Evolutionary conservation across 2,113 vertebrate species (phyloP), one percentile per base, ranked within the genome.

Genomic region (Tragelaphus buxtoni): DNA sequence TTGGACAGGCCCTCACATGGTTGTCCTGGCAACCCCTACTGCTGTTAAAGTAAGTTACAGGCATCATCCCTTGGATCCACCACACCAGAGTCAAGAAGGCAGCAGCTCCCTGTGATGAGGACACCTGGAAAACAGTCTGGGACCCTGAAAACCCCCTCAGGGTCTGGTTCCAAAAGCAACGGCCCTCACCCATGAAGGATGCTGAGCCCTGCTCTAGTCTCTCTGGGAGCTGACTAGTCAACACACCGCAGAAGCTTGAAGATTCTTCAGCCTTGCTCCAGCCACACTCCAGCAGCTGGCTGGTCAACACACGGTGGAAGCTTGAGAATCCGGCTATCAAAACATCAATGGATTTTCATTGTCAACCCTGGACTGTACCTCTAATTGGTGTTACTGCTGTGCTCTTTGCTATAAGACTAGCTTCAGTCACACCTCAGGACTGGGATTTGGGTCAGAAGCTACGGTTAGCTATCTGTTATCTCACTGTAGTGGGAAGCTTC

Each of bases 221-320:
- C n/a, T 39, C 18, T 1, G 20, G 65, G 65, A 39, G 65, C n/a
- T 72, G 65, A 22, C 18, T 39, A 22, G 65, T 39, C 18, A 69
- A 39, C 9, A 5, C 9, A 39, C n/a, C 0, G 1, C 18, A 72
- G n/a, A 39, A 72, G 35, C n/a, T 3, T 39, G n/a, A 39, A n/a
- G 65, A 72, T 22, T 72, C n/a, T 72, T 72, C 65, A 72, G 18
- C n/a, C n/a, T 72, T 72, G 18, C 11, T 72, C n/a, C n/a, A 72
- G 65, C 65, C n/a, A 39, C 65, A 72, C n/a, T 72, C 65, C 9
- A 22, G 18, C n/a, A 72, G 65, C n/a, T 22, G n/a, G 18, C 65
- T 72, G 18, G n/a, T 39, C 2, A 6, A 22, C 0, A 1, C 65
- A 22, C 2, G 0, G n/a, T 22, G 35, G n/a, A 72, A 72, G 65